Conservation (phyloP, 2,888 invertebrate species). For the Zygogramma bicolorata region DNA sequence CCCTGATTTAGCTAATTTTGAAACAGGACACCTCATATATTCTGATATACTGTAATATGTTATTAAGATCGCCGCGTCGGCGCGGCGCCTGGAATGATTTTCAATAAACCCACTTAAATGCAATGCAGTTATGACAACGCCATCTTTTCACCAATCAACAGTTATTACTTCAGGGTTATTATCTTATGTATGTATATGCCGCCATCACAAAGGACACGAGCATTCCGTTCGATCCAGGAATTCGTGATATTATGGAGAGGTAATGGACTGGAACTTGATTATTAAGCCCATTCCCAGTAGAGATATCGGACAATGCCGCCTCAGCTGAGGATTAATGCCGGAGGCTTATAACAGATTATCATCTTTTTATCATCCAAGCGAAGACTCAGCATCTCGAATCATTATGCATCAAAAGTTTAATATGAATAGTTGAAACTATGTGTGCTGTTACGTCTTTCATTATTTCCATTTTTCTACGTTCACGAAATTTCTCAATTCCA, state of each 20-base stretch:
- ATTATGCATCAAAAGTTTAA: too few species aligned
- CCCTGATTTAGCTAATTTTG: too few species aligned
- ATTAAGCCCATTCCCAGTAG: slow-evolving; percentile 42
- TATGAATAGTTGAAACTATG: background rate
- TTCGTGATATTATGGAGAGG: slow-evolving; percentile 49
- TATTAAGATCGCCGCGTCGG: too few species aligned
- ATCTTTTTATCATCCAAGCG: background rate
- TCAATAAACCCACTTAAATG: background rate
- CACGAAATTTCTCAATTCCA: too few species aligned
- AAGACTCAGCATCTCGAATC: background rate
- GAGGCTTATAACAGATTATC: background rate
- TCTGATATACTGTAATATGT: too few species aligned
- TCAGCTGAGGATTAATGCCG: background rate
- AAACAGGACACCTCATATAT: too few species aligned
- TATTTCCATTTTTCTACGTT: too few species aligned
- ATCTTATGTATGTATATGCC: slow-evolving; percentile 1
- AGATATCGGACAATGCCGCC: slow-evolving; percentile 31
- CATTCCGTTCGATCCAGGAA: slow-evolving; percentile 33
- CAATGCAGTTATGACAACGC: background rate
- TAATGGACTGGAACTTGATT: slow-evolving; percentile 54
- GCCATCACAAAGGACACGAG: slow-evolving; percentile 14
- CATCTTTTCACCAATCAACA: background rate
- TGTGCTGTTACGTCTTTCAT: background rate
- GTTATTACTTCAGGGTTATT: background rate
- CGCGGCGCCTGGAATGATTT: too few species aligned